phyloP scores from a whole-genome alignment of 2,797 vertebrate genomes.

The Acestrorhynchus altus region DNA sequence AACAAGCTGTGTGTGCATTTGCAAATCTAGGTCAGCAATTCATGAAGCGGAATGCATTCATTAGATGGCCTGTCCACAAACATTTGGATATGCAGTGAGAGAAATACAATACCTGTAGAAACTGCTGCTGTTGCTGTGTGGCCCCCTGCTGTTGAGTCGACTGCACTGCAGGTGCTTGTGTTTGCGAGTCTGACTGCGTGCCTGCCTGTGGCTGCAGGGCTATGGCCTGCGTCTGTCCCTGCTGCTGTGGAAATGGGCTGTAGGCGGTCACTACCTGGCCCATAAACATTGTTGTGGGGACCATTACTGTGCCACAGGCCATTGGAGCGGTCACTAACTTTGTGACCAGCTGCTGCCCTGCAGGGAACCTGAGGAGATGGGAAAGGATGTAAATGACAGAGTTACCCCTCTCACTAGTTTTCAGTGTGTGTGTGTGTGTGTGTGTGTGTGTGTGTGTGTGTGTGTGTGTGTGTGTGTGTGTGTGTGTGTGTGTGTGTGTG shows the following conservation, averaged over 20 bases:
- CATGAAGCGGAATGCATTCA: too few species aligned
- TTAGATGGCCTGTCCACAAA: too few species aligned
- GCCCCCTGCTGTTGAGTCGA: constrained; percentile 70
- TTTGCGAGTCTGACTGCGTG: constrained; percentile 68
- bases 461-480: too few species aligned
- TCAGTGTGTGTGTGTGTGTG: too few species aligned
- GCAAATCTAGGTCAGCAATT: too few species aligned
- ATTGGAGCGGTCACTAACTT: constrained; percentile 95
- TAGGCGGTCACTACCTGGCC: constrained; percentile 96
- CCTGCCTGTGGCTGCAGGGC: constrained; percentile 75
- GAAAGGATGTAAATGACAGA: too few species aligned
- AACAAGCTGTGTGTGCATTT: too few species aligned
- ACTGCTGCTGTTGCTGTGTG: constrained; percentile 76
- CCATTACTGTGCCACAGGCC: constrained; percentile 94
- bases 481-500: background rate
- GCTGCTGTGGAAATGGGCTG: constrained; percentile 81
- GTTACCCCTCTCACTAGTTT: too few species aligned
- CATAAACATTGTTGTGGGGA: constrained; percentile 99
- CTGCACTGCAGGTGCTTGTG: constrained; percentile 70
- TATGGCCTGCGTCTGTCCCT: constrained; percentile 87
- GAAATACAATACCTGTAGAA: constrained; percentile 85
- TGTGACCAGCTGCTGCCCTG: constrained; percentile 95
- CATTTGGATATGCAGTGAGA: too few species aligned
- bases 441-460: too few species aligned
- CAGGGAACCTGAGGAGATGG: constrained; percentile 84